These are phyloP conservation scores for Geotrupes spiniger DNA, from an alignment of 2,888 invertebrate genomes.

Conservation along the genomic window DNA sequence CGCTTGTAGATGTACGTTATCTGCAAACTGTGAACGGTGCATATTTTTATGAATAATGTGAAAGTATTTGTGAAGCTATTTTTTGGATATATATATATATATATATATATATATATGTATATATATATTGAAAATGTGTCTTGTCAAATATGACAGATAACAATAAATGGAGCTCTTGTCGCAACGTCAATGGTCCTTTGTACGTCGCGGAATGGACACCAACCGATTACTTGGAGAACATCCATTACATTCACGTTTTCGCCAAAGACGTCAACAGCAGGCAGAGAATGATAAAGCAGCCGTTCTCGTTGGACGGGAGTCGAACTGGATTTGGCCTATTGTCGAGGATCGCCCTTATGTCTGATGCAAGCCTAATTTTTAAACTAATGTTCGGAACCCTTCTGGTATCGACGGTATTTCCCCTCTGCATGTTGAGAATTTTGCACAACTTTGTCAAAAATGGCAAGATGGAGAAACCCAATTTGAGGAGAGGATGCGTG, in stretches of 20 bases:
- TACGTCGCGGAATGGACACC: constrained; percentile 74
- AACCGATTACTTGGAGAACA: constrained; percentile 58
- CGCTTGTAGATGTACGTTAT: no score
- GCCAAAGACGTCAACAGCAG: constrained; percentile 60
- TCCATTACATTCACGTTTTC: constrained; percentile 65
- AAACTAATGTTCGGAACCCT: constrained; percentile 65
- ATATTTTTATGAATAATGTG: no score
- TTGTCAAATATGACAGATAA: no score
- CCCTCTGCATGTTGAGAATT: constrained; percentile 62
- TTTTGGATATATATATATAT: no score
- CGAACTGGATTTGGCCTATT: constrained; percentile 63
- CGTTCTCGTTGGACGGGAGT: constrained; percentile 76
- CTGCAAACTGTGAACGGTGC: no score
- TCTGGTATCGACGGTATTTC: constrained; percentile 61
- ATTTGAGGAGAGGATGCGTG: constrained; percentile 45
- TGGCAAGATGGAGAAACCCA: constrained; percentile 51
- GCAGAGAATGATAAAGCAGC: constrained; percentile 59
- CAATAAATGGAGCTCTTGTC: constrained; percentile 62
- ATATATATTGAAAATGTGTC: no score
- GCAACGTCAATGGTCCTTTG: constrained; percentile 62
- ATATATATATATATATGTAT: no score
- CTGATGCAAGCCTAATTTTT: constrained; percentile 69
- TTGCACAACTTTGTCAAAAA: constrained; percentile 57
- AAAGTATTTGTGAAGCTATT: no score
- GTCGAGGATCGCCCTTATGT: constrained; percentile 73